These are phyloP conservation scores for Enteromius mattozi DNA, from an alignment of 2,797 vertebrate genomes.

Conservation along the genomic window DNA sequence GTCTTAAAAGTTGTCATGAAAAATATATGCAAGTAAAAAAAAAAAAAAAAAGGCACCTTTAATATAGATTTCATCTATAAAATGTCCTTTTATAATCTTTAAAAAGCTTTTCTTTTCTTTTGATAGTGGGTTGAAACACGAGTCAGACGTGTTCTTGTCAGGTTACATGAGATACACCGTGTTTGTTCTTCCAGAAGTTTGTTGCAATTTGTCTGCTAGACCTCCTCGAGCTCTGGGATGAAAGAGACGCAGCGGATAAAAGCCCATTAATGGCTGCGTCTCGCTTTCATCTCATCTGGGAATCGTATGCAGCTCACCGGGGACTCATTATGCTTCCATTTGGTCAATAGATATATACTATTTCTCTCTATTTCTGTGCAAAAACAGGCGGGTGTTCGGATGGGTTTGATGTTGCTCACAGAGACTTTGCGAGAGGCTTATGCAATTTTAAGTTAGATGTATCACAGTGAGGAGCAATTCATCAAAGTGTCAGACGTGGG, in stretches of 20 bases:
- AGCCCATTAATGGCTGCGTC: constrained; percentile 39
- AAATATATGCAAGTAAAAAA: too few relatives aligned
- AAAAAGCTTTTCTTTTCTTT: not conserved
- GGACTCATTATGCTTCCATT: constrained; percentile 41
- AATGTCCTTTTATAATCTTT: not conserved
- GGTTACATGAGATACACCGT: not conserved
- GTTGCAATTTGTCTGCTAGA: not conserved
- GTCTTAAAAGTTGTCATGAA: too few relatives aligned
- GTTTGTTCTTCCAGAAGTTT: constrained; percentile 20
- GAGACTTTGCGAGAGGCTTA: not conserved
- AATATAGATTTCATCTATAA: not conserved
- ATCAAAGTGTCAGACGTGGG: constrained; percentile 27
- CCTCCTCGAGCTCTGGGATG: not conserved
- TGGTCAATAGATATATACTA: constrained; percentile 25
- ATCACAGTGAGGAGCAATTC: constrained; percentile 3
- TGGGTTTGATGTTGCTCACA: constrained; percentile 7
- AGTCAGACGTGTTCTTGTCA: not conserved
- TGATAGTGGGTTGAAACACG: not conserved
- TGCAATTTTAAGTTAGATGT: constrained; percentile 43
- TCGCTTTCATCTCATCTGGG: constrained; percentile 41
- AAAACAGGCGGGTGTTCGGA: not conserved
- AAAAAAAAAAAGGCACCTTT: not conserved
- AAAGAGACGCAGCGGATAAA: constrained; percentile 3
- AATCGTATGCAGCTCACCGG: not conserved
- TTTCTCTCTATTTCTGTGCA: not conserved